Evolutionary conservation across 2,888 invertebrate species (phyloP).

Genomic region (Chydorus sphaericus): DNA sequence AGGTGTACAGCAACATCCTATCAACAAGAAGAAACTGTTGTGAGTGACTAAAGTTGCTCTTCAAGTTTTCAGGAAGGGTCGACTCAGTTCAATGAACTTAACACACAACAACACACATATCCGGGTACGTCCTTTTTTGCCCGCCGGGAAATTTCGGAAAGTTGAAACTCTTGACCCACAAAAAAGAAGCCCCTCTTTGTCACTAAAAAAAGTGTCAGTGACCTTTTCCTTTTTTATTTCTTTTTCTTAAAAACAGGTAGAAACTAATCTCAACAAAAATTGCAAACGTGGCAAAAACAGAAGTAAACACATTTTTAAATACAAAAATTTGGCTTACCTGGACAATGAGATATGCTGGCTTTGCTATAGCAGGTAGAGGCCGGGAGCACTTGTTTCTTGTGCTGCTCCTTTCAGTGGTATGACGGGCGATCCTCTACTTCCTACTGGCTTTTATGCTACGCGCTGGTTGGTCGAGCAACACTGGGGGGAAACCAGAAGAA

Average conservation of each 20-base stretch:
- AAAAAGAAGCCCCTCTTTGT: not conserved
- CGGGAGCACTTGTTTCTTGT: not conserved
- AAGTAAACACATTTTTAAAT: not conserved
- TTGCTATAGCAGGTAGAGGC: not conserved
- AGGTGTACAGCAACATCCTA: constrained; percentile 11
- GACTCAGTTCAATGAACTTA: not conserved
- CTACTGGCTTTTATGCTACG: not conserved
- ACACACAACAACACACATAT: not conserved
- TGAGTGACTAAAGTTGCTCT: too few relatives aligned
- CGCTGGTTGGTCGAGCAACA: not conserved
- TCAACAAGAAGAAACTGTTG: not conserved
- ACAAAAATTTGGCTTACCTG: not conserved
- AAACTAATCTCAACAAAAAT: not conserved
- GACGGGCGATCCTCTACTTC: not conserved
- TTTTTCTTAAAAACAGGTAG: not conserved
- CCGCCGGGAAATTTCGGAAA: not conserved
- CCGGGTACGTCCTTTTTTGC: not conserved
- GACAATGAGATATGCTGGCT: too few relatives aligned
- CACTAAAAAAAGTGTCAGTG: too few relatives aligned
- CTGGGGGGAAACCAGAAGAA: constrained; percentile 4
- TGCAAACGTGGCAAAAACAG: not conserved
- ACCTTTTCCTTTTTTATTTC: too few relatives aligned
- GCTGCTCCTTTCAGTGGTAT: constrained; percentile 2
- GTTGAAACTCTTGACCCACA: not conserved
- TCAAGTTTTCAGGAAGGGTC: too few relatives aligned